phyloP scores from a whole-genome alignment of 35 echinoderm and acorn worm species.

The Ophiothrix spiculata region DNA sequence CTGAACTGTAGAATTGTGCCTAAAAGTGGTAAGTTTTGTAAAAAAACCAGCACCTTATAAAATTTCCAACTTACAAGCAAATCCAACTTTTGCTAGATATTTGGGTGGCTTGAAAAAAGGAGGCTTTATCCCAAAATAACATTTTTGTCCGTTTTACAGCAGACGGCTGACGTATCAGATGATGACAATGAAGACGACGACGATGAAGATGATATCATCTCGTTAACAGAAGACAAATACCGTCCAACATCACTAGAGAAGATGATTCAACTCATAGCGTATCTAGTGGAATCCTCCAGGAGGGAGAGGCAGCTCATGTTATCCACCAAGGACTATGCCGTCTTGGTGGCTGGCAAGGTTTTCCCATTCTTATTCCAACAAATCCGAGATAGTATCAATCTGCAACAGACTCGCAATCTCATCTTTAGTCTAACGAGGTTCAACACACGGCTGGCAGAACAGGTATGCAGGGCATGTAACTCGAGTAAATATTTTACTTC shows the following conservation, averaged over 20 bases:
- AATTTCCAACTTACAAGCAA: neutral
- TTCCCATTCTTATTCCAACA: slow-evolving; percentile 84
- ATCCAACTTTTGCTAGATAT: neutral
- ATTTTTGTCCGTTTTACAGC: neutral
- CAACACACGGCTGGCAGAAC: slow-evolving; percentile 52
- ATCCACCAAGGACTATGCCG: slow-evolving; percentile 67
- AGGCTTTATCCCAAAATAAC: no score
- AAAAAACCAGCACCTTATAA: no score
- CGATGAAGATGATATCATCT: slow-evolving; percentile 82
- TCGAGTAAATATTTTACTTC: no score
- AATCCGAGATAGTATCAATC: slow-evolving; percentile 84
- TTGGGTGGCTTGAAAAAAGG: neutral
- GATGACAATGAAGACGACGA: slow-evolving; percentile 91
- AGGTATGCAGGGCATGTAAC: no score
- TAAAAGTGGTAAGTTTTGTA: no score
- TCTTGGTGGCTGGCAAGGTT: slow-evolving; percentile 78
- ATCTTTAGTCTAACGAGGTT: slow-evolving; percentile 66
- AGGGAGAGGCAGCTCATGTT: slow-evolving; percentile 62
- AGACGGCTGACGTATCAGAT: slow-evolving; percentile 76
- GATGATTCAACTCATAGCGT: slow-evolving; percentile 84
- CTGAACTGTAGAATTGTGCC: no score
- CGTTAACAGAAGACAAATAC: slow-evolving; percentile 83
- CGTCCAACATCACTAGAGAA: slow-evolving; percentile 75
- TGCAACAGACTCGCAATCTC: slow-evolving; percentile 69
- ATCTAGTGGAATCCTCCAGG: slow-evolving; percentile 68